A percentile compares a stretch with the other conserved stretches of the same genome.
These are phyloP conservation scores for Drosophila testacea DNA, from an alignment of 2,888 invertebrate genomes.

Conservation along the genomic window DNA sequence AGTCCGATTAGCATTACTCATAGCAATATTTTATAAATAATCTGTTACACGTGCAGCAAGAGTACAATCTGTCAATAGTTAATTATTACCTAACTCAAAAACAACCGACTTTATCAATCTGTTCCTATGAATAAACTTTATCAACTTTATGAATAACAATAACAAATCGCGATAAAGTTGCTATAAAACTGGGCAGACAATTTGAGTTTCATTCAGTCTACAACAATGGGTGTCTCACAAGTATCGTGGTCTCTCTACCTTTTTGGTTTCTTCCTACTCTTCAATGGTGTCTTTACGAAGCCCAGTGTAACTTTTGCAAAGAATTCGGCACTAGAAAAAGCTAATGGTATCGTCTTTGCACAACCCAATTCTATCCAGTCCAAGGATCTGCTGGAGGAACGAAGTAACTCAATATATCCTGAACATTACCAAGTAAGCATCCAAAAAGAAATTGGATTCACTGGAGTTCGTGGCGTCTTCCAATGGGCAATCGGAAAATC, in stretches of 20 bases:
- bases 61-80: too few relatives aligned
- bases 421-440: neutral
- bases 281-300: neutral
- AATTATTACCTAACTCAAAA: too few relatives aligned
- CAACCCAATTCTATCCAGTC: neutral
- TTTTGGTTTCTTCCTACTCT: constrained; percentile 1
- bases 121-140: too few relatives aligned
- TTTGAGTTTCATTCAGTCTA: neutral
- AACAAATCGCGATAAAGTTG: neutral
- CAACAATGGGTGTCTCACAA: constrained; percentile 4
- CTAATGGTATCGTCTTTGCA: too few relatives aligned
- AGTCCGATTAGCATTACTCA: too few relatives aligned
- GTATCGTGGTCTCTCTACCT: constrained; percentile 2
- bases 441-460: neutral
- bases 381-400: neutral
- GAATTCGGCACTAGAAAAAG: too few relatives aligned
- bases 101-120: too few relatives aligned
- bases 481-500: constrained; percentile 15
- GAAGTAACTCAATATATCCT: neutral
- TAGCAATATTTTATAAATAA: too few relatives aligned
- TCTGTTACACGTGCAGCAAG: too few relatives aligned
- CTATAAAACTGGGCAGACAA: neutral
- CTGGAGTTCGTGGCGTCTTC: constrained; percentile 17
- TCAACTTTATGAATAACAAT: neutral
- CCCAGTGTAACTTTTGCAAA: neutral